Evolutionary conservation across 2,797 vertebrate genomes (phyloP).

Genomic region (Sebastes matsubarae): DNA sequence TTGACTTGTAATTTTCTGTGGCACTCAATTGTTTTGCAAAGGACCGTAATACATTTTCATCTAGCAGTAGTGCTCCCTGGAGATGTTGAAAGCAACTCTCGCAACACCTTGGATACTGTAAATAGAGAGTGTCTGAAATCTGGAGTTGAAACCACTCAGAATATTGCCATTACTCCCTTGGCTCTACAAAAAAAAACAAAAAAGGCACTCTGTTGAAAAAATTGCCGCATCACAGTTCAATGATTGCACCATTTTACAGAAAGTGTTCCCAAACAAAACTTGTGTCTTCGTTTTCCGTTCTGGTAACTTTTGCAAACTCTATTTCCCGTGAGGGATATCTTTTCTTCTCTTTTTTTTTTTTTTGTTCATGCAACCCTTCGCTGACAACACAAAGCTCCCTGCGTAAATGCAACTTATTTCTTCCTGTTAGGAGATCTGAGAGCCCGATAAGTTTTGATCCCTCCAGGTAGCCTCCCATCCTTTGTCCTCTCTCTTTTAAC

Average conservation of each 20-base stretch:
- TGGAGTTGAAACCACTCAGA: constrained; percentile 33
- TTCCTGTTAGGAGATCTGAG: constrained; percentile 58
- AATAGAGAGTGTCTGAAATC: constrained; percentile 40
- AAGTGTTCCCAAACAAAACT: constrained; percentile 41
- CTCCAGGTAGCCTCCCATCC: constrained; percentile 28
- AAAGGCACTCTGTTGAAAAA: neutral
- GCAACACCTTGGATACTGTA: constrained; percentile 45
- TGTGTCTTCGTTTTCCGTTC: constrained; percentile 24
- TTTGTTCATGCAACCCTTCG: constrained; percentile 11
- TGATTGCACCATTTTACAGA: constrained; percentile 41
- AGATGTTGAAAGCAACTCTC: constrained; percentile 41
- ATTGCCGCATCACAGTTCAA: constrained; percentile 26
- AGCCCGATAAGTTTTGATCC: constrained; percentile 47
- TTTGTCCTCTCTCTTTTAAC: constrained; percentile 50
- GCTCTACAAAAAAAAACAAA: neutral
- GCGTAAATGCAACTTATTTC: constrained; percentile 51
- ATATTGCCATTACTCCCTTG: constrained; percentile 32
- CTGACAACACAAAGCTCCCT: constrained; percentile 49
- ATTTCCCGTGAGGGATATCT: constrained; percentile 27
- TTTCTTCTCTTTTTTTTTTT: neutral
- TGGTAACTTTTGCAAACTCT: constrained; percentile 58
- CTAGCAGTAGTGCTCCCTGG: constrained; percentile 30
- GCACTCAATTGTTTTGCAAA: constrained; percentile 55
- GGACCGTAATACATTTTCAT: constrained; percentile 53
- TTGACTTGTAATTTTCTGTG: constrained; percentile 69